Evolutionary conservation across 2,113 vertebrate species (phyloP), one percentile per base, ranked within the genome.

Genomic region (Tenebrosternarchus preto): DNA sequence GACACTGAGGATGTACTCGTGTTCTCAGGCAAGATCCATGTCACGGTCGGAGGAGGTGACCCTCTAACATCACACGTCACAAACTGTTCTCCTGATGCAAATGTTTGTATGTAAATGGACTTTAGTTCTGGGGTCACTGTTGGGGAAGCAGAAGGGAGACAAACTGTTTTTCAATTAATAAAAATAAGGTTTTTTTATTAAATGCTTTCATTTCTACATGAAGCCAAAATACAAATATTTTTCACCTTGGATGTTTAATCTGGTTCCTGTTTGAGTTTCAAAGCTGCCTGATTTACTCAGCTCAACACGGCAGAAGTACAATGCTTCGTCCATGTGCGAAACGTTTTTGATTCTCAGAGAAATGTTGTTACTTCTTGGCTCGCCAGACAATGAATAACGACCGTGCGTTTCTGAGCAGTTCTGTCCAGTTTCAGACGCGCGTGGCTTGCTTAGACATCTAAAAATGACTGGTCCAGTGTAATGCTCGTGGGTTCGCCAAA

Each of bases 251-350:
- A 74, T 11, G 19, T 59, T 74, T 5, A 74, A n/a, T 6, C 4
- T 22, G 55, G 36, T 39, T 39, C 72, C 72, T 24, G 70, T 46
- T 27, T 7, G 2, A 36, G 72, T 24, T 16, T n/a, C 57, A 36
- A 20, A 74, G 1, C n/a, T 11, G 55, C 59, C 72, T 73, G 5
- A 15, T 20, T 24, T 36, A 8, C 29, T 39, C 20, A 74, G 25
- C 76, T 77, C 27, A 66, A 77, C 29, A 24, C 76, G 76, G 5
- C 76, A 77, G 31, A 68, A 77, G 33, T 77, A 77, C 16, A 6
- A 7, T 8, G 0, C 11, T 17, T 22, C 27, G 56, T 77, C 76
- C 5, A 0, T 4, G 5, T 36, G 33, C 4, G 20, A 22, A 12
- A 64, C 9, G 3, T 57, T 33, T 24, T 56, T 55, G 1, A 77